These are phyloP conservation scores for Metopia argyrocephala DNA, from an alignment of 2,888 invertebrate genomes.

Conservation along the genomic window DNA sequence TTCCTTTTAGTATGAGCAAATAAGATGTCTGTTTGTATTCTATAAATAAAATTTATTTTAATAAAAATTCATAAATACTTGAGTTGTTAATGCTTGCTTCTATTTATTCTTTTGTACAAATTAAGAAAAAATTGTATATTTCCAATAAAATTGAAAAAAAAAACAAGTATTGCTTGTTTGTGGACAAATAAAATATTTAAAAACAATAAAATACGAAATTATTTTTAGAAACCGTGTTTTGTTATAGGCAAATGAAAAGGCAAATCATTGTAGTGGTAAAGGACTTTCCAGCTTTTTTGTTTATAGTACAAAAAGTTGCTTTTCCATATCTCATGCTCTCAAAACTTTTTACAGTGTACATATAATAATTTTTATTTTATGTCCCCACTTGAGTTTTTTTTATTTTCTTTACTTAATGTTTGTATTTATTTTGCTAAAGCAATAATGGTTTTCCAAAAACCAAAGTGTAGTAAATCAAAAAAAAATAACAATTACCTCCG, in stretches of 20 bases:
- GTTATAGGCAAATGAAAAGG: background rate
- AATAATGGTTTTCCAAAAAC: constrained; percentile 4
- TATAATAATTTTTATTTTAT: too few relatives aligned
- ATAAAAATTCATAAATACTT: too few relatives aligned
- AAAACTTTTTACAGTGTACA: too few relatives aligned
- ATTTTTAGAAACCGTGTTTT: background rate
- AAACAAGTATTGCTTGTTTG: constrained; percentile 19
- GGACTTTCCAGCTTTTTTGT: background rate
- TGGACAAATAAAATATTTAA: background rate
- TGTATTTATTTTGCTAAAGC: background rate
- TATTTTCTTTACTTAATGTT: background rate
- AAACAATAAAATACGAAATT: constrained; percentile 16
- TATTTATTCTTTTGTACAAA: too few relatives aligned
- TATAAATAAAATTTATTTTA: too few relatives aligned
- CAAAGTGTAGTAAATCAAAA: background rate
- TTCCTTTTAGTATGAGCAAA: too few relatives aligned
- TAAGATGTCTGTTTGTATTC: too few relatives aligned
- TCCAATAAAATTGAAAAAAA: background rate
- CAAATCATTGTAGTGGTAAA: background rate
- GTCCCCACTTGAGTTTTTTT: background rate
- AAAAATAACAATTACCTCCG: background rate
- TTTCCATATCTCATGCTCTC: too few relatives aligned
- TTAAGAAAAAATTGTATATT: constrained; percentile 3
- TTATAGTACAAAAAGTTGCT: too few relatives aligned
- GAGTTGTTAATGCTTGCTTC: too few relatives aligned